These are phyloP conservation scores for Rachycentron canadum DNA, from an alignment of 2,797 vertebrate genomes.

Conservation along the genomic window DNA sequence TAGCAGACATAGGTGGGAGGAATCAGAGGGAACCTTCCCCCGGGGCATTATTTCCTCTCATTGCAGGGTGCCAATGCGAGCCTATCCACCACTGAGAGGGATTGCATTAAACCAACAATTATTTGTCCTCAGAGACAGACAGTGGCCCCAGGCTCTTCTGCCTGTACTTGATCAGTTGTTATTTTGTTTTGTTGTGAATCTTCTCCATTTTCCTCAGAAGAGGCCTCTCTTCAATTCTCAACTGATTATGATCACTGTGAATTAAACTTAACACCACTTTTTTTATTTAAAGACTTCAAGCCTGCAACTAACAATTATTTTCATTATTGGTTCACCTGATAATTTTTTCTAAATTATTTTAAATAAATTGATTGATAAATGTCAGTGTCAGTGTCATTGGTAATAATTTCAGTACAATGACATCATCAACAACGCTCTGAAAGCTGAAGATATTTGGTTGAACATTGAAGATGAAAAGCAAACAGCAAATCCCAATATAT, in stretches of 20 bases:
- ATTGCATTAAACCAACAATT: slow-evolving; percentile 68
- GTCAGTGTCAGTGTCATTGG: background rate
- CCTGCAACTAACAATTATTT: background rate
- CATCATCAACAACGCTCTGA: background rate
- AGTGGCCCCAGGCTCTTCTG: slow-evolving; percentile 42
- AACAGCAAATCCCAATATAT: too few relatives aligned
- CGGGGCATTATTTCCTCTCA: slow-evolving; percentile 57
- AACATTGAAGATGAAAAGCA: background rate
- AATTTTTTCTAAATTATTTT: slow-evolving; percentile 4
- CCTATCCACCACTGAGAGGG: slow-evolving; percentile 37
- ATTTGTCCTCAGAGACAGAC: slow-evolving; percentile 50
- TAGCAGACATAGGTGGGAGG: slow-evolving; percentile 25
- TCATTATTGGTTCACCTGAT: background rate
- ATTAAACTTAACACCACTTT: slow-evolving; percentile 4
- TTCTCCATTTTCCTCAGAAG: slow-evolving; percentile 10
- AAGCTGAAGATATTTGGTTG: background rate
- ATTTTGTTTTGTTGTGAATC: slow-evolving; percentile 54
- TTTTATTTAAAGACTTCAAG: background rate
- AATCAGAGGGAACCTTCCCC: slow-evolving; percentile 32
- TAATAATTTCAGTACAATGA: background rate
- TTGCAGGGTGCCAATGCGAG: slow-evolving; percentile 22
- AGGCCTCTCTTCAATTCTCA: slow-evolving; percentile 22
- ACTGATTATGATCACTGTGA: slow-evolving; percentile 30
- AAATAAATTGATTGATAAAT: background rate
- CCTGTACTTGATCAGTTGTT: slow-evolving; percentile 37